These are phyloP conservation scores for Epistrophe grossulariae DNA, from an alignment of 2,888 invertebrate genomes.

Conservation along the genomic window DNA sequence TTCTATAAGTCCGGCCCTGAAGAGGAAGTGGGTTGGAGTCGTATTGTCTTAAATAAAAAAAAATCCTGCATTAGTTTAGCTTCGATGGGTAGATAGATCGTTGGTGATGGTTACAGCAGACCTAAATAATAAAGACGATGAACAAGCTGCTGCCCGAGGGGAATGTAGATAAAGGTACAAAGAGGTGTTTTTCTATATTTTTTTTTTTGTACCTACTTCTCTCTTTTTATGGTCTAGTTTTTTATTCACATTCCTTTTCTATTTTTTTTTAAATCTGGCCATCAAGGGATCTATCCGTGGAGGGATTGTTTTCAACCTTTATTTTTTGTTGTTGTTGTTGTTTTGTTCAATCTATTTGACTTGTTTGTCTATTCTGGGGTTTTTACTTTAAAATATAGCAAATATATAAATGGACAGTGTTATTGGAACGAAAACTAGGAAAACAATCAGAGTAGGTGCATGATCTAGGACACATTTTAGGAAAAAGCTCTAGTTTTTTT, in stretches of 20 bases:
- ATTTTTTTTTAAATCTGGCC: constrained; percentile 30
- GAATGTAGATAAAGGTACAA: constrained; percentile 8
- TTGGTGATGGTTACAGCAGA: constrained; percentile 42
- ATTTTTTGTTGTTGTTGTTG: neutral
- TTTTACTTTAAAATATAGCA: constrained; percentile 31
- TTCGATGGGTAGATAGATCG: constrained; percentile 69
- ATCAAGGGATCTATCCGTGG: constrained; percentile 37
- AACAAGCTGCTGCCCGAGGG: neutral
- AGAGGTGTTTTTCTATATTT: constrained; percentile 17
- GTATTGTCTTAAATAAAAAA: neutral
- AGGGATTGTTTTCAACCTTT: constrained; percentile 46
- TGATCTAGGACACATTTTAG: constrained; percentile 12
- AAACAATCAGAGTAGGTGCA: constrained; percentile 22
- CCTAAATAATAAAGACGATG: constrained; percentile 58
- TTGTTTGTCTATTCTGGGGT: neutral
- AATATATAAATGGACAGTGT: constrained; percentile 22
- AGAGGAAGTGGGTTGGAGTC: neutral
- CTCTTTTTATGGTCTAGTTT: constrained; percentile 32
- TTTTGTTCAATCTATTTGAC: constrained; percentile 22
- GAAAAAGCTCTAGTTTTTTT: neutral
- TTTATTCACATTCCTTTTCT: constrained; percentile 1
- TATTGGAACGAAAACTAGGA: constrained; percentile 31
- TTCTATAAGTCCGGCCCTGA: neutral
- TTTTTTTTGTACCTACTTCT: neutral
- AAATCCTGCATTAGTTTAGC: constrained; percentile 57